Evolutionary conservation across 2,888 invertebrate species (phyloP).

Genomic region (Bugulina stolonifera): DNA sequence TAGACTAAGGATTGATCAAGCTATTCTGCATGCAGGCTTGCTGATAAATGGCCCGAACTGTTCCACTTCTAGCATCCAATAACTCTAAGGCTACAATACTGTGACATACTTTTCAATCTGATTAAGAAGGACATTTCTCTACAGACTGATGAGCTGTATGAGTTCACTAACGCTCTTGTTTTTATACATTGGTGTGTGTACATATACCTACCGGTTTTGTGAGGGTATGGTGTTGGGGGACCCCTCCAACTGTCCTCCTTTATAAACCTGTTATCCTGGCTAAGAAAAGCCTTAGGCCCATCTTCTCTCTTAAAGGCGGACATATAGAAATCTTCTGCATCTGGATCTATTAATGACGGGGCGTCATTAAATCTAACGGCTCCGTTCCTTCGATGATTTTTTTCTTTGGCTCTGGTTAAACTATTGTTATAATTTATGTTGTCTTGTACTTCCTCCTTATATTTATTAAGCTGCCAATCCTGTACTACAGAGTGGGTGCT

Average conservation of each 20-base stretch:
- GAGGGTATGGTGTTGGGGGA: conserved; percentile 7
- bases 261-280: neutral
- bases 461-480: conserved; percentile 11
- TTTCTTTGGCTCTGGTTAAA: neutral
- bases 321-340: too few species aligned
- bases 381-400: neutral
- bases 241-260: conserved; percentile 2
- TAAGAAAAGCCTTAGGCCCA: neutral
- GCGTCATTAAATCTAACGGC: neutral
- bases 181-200: too few species aligned
- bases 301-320: neutral
- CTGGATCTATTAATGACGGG: neutral
- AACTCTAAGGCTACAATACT: too few species aligned
- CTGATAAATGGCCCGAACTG: too few species aligned
- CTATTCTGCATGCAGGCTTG: too few species aligned
- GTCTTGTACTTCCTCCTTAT: neutral
- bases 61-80: too few species aligned
- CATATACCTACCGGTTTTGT: conserved; percentile 2
- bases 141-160: too few species aligned
- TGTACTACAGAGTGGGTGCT: neutral
- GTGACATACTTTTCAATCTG: too few species aligned
- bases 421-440: neutral
- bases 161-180: too few species aligned
- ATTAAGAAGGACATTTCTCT: too few species aligned
- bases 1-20: too few species aligned